phyloP scores from a whole-genome alignment of 1,140 invertebrate species.

The Nebria ingens region DNA sequence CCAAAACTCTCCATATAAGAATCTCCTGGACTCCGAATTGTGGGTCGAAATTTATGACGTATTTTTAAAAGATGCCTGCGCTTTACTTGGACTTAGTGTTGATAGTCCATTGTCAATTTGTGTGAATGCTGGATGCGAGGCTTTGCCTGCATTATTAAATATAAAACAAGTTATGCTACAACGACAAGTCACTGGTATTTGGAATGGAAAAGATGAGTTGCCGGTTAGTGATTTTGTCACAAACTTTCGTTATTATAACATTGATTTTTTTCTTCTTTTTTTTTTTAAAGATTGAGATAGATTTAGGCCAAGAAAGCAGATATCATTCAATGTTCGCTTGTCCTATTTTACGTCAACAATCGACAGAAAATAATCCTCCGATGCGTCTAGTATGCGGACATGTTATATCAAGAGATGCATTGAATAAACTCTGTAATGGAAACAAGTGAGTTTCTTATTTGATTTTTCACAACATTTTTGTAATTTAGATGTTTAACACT shows the following conservation, averaged over 20 bases:
- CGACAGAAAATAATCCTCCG: slow-evolving; percentile 92
- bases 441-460: slow-evolving; percentile 66
- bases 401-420: slow-evolving; percentile 93
- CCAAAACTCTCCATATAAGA: slow-evolving; percentile 68
- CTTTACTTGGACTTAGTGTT: slow-evolving; percentile 78
- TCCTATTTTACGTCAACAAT: slow-evolving; percentile 94
- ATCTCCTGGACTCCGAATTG: slow-evolving; percentile 63
- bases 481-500: slow-evolving; percentile 1
- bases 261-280: slow-evolving; percentile 13
- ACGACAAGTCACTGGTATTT: slow-evolving; percentile 85
- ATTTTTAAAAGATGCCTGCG: slow-evolving; percentile 88
- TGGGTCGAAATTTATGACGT: slow-evolving; percentile 73
- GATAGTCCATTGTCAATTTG: slow-evolving; percentile 55
- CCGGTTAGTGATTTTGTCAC: slow-evolving; percentile 55
- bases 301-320: slow-evolving; percentile 72
- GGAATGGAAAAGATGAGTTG: slow-evolving; percentile 91
- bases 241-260: not conserved
- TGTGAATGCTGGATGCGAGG: slow-evolving; percentile 85
- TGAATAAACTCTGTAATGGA: slow-evolving; percentile 86
- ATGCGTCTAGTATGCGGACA: slow-evolving; percentile 96
- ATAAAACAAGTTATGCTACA: slow-evolving; percentile 95
- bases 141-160: slow-evolving; percentile 86
- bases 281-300: slow-evolving; percentile 74
- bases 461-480: not conserved
- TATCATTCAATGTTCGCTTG: slow-evolving; percentile 99